Conservation (phyloP, 92 coral and sea anemone species). For the Umimayanthus kanabou region DNA sequence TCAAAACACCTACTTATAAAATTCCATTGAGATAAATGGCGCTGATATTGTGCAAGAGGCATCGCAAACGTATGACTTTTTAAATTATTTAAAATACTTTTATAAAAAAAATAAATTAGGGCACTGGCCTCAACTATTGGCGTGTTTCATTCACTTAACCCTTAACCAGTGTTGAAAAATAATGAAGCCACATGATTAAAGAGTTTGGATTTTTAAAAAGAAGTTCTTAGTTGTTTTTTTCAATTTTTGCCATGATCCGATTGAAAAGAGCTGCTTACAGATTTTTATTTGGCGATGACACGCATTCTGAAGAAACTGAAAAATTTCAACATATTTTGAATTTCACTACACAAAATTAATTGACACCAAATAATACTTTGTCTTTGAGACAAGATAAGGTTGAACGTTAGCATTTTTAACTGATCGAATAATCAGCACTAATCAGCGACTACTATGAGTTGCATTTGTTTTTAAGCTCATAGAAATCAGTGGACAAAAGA, state of each 20-base stretch:
- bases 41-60: constrained; percentile 27
- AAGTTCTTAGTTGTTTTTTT: no score
- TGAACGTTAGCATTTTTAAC: no score
- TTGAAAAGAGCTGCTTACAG: no score
- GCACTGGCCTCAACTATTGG: background rate
- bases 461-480: no score
- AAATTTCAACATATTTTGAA: background rate
- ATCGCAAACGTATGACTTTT: background rate
- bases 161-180: no score
- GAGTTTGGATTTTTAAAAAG: background rate
- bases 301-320: background rate
- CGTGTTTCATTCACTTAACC: no score
- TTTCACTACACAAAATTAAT: background rate
- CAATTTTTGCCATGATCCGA: background rate
- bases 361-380: background rate
- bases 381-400: background rate
- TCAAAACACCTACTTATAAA: background rate
- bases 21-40: constrained; percentile 27
- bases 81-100: background rate
- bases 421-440: background rate
- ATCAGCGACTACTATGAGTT: background rate
- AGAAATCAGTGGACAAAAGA: background rate
- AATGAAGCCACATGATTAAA: no score
- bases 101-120: background rate
- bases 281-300: background rate